Conservation (phyloP, 1,140 invertebrate genomes). For the Anagrus nilaparvatae region DNA sequence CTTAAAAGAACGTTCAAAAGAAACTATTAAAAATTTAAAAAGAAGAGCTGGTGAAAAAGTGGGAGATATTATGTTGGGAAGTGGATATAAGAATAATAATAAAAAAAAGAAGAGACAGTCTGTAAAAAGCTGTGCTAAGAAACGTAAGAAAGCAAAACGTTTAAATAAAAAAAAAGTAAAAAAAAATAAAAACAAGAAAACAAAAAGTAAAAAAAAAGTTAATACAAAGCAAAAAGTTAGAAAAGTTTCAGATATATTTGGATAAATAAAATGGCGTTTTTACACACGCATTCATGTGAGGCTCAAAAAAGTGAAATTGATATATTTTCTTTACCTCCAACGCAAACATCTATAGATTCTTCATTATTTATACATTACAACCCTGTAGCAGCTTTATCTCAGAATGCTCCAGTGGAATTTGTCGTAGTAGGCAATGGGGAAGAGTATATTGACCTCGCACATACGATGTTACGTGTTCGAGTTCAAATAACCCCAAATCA, state of each 20-base stretch:
- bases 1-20: conserved; percentile 4
- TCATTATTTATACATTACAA: conserved; percentile 32
- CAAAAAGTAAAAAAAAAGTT: too few relatives aligned
- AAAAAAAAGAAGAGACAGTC: not conserved
- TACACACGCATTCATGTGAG: conserved; percentile 19
- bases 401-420: conserved; percentile 35
- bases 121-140: not conserved
- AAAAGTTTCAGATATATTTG: too few relatives aligned
- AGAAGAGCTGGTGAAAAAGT: conserved; percentile 17
- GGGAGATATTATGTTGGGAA: conserved; percentile 13
- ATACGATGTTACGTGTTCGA: conserved; percentile 26
- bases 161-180: too few relatives aligned
- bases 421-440: conserved; percentile 27
- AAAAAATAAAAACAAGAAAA: too few relatives aligned
- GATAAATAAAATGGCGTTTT: conserved; percentile 17
- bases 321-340: conserved; percentile 36
- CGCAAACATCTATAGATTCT: conserved; percentile 34
- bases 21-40: conserved; percentile 16
- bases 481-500: conserved; percentile 25
- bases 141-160: too few relatives aligned
- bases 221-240: too few relatives aligned
- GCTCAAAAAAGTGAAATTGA: conserved; percentile 32
- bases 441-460: conserved; percentile 32
- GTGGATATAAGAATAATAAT: conserved; percentile 13
- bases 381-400: conserved; percentile 29